Conservation (phyloP, 2,888 invertebrate species). For the Phyto melanocephala region DNA sequence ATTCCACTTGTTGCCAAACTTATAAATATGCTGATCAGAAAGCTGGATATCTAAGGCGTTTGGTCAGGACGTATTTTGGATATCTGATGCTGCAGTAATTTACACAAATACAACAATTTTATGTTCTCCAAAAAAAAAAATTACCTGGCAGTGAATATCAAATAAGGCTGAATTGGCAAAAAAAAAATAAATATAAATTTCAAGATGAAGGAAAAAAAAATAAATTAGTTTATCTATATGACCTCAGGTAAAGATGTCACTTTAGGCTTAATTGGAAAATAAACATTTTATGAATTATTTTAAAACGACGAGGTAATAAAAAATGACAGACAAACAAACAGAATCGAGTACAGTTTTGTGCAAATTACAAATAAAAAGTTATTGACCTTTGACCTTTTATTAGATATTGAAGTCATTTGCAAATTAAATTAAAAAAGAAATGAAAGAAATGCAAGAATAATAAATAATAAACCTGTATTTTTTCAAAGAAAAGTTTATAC, state of each 20-base stretch:
- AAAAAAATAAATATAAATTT: neutral
- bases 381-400: no score
- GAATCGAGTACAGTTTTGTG: no score
- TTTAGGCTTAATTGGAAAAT: neutral
- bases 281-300: neutral
- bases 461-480: no score
- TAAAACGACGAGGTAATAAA: no score
- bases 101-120: constrained; percentile 43
- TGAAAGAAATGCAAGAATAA: no score
- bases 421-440: no score
- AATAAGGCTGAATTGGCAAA: constrained; percentile 15
- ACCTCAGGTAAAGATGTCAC: constrained; percentile 5
- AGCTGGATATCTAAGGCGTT: neutral
- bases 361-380: no score
- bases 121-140: constrained; percentile 5
- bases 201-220: neutral
- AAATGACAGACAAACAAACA: no score
- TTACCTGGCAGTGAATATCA: neutral
- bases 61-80: constrained; percentile 15
- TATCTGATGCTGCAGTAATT: constrained; percentile 41
- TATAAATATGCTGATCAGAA: constrained; percentile 23
- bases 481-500: no score
- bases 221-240: constrained; percentile 25
- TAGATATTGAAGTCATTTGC: no score
- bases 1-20: constrained; percentile 48